A percentile compares a stretch with the other conserved stretches of the same genome.
Evolutionary conservation across 2,797 vertebrate species (phyloP).

Genomic region (Melanotaenia parkinsoni): DNA sequence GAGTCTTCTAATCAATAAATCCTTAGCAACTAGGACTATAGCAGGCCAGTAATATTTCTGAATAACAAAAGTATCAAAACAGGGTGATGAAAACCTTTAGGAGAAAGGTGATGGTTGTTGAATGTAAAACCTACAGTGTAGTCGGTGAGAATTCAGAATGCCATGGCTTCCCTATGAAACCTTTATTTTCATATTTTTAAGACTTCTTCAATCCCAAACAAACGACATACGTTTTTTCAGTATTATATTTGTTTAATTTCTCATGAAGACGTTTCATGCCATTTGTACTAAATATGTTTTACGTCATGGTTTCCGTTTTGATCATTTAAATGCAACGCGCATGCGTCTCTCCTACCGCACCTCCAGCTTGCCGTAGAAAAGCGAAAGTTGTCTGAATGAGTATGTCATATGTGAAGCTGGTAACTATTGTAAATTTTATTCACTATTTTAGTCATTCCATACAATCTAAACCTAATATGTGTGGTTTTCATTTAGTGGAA

Average conservation of each 20-base stretch:
- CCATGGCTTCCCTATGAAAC: too few species aligned
- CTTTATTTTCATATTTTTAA: neutral
- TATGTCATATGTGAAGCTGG: conserved; percentile 68
- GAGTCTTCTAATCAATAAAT: neutral
- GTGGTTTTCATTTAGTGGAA: accelerated
- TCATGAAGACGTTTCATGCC: too few species aligned
- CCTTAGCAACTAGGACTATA: neutral
- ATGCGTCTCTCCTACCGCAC: neutral
- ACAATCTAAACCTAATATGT: neutral
- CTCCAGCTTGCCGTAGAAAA: conserved; percentile 61
- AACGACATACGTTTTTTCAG: too few species aligned
- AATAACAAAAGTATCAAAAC: neutral
- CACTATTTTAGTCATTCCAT: accelerated
- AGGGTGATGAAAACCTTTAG: too few species aligned
- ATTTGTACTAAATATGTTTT: neutral
- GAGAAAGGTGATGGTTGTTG: too few species aligned
- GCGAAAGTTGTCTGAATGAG: neutral
- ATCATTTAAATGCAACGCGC: neutral
- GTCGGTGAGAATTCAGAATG: too few species aligned
- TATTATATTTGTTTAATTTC: too few species aligned
- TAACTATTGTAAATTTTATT: conserved; percentile 25
- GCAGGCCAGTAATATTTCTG: neutral
- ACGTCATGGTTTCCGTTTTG: neutral
- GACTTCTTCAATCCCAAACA: too few species aligned
- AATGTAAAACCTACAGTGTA: too few species aligned